A percentile compares a stretch with the other conserved stretches of the same genome.
phyloP scores from a whole-genome alignment of 1,140 invertebrate species.

The Arctopsyche grandis region DNA sequence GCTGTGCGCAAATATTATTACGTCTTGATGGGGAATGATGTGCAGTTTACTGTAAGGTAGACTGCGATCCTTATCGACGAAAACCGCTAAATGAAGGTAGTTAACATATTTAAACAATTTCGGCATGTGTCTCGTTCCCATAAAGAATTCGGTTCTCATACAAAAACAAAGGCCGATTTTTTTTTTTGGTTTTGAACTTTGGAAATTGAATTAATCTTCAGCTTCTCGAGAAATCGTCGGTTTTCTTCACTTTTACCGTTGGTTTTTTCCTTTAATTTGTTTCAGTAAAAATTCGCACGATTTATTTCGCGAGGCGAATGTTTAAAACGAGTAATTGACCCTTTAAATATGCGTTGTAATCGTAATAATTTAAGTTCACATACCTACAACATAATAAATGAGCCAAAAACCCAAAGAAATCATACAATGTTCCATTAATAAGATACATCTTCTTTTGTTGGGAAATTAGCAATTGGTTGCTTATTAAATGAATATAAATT shows the following conservation, averaged over 20 bases:
- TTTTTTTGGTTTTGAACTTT: slow-evolving; percentile 16
- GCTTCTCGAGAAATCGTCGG: background rate
- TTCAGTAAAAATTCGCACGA: slow-evolving; percentile 3
- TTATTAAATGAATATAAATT: too few relatives aligned
- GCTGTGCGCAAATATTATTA: background rate
- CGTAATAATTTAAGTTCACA: too few relatives aligned
- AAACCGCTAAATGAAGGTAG: slow-evolving; percentile 24
- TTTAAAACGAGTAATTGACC: too few relatives aligned
- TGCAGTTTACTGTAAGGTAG: background rate
- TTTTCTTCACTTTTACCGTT: background rate
- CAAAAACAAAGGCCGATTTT: slow-evolving; percentile 11
- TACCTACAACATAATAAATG: too few relatives aligned
- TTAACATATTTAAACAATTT: slow-evolving; percentile 33
- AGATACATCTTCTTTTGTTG: too few relatives aligned
- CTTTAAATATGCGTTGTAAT: too few relatives aligned
- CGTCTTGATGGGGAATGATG: background rate
- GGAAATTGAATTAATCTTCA: slow-evolving; percentile 16
- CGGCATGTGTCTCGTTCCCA: slow-evolving; percentile 25
- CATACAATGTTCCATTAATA: too few relatives aligned
- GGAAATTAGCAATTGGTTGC: too few relatives aligned
- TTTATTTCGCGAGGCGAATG: background rate
- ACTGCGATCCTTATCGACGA: slow-evolving; percentile 1
- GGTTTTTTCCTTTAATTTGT: slow-evolving; percentile 11
- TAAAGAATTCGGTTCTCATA: slow-evolving; percentile 23
- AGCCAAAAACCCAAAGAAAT: too few relatives aligned